Base-by-base conservation (phyloP, 1,140 invertebrate genomes). In the Cherax destructor region DNA sequence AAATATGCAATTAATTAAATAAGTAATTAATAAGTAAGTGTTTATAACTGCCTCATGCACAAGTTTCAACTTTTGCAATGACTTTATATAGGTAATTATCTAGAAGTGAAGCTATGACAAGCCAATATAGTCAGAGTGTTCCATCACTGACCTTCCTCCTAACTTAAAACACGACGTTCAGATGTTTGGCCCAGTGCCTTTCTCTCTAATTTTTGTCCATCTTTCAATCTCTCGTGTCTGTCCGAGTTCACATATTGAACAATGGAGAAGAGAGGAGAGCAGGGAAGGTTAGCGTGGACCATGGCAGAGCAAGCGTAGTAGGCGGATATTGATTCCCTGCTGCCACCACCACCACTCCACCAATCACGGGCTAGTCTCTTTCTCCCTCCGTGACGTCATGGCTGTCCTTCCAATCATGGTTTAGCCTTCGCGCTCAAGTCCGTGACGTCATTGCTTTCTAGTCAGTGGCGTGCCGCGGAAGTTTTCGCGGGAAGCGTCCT, bases 321-420 rank as follows among this genome's bases (percentile, higher is more conserved):
- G 77, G 77, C 21, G 13, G 16, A 47, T 79, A 79, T 79, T 79
- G 77, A 79, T 79, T 79, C 77, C n/a, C 50, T 50, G 4, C 77
- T n/a, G 50, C 77, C 77, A 11, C n/a, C 4, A 79, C 47, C 50
- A 4, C 41, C 10, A 5, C 7, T 41, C 77, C 77, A 79, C 77
- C 77, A 79, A 79, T 79, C 77, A 79, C 77, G 10, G 2, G 52
- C 9, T 6, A 56, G 30, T 13, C 30, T 41, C 30, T 41, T 41
- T 41, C 30, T 41, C 30, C 30, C 30, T 41, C 30, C 30, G 30
- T n/a, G 50, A 41, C 77, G 4, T 56, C 4, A 79, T 47, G 21
- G 18, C 41, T 10, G 47, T 4, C 47, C 77, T 47, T 50, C 30
- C 30, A 41, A 79, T 79, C 47, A 79, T 47, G 6, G 2, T 9